A percentile compares a stretch with the other conserved stretches of the same genome.
These are phyloP conservation scores for Dicrurus megarhynchus DNA, from an alignment of 2,113 vertebrate species.

Conservation along the genomic window DNA sequence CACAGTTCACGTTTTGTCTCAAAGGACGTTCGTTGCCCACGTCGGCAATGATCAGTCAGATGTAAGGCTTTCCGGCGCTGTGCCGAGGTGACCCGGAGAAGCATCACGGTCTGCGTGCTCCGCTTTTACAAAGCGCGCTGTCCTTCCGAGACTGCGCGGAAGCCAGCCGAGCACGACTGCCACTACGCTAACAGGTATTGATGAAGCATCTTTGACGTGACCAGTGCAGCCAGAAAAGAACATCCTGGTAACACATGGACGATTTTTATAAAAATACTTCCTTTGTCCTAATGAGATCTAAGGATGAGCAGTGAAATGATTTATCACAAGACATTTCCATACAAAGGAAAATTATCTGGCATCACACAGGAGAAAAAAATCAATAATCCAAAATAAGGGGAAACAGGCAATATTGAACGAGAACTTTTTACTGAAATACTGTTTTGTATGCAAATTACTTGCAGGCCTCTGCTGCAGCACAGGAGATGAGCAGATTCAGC, in stretches of 20 bases:
- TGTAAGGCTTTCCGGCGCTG: background rate
- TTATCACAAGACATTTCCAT: background rate
- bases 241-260: fast-evolving
- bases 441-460: background rate
- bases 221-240: background rate
- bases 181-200: background rate
- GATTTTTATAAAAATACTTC: background rate
- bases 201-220: background rate
- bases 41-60: background rate
- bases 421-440: background rate
- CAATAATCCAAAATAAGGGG: background rate
- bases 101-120: fast-evolving
- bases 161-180: background rate
- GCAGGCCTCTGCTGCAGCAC: background rate
- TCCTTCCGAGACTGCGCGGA: background rate
- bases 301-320: background rate
- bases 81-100: background rate
- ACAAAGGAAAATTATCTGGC: background rate
- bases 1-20: background rate
- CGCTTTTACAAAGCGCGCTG: fast-evolving
- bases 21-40: fast-evolving
- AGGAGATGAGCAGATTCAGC: background rate
- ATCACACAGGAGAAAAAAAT: background rate
- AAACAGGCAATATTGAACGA: background rate
- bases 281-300: background rate